Evolutionary conservation across 2,797 vertebrate genomes (phyloP), one percentile per base, ranked within the genome.

Genomic region (Enteromius afrohamiltoni): DNA sequence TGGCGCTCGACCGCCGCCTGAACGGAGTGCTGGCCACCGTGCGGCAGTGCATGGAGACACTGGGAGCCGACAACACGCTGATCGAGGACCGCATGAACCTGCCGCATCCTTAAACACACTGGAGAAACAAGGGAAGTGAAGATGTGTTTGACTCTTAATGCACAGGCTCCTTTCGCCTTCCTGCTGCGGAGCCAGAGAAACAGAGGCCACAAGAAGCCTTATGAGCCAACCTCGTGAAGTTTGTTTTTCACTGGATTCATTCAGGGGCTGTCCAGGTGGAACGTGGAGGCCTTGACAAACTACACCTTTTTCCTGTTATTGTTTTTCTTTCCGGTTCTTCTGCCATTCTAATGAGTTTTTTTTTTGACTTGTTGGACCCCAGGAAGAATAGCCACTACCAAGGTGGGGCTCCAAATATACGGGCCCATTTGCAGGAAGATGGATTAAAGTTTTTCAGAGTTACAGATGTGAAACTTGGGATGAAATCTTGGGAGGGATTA

Each of bases 1-100:
- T 96, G 0, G 97, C 97, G 1, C 89, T 98, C 86, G 97, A 98
- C 89, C 94, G 98, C 77, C 95, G 98, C 69, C 96, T 99, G 21
- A 93, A 95, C 29, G 95, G 95, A n/a, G 88, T 98, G 86, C 89
- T 97, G 85, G 93, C 95, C 47, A 98, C 96, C 1, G 94, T 99
- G 87, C 96, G 96, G 89, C 98, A 99, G 92, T 99, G 98, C 89
- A 95, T 97, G 60, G 98, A 99, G 90, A 94, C 97, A 51, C 97
- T 97, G 90, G 97, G 97, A 14, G 88, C 94, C 4, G 98, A 99
- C 42, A 92, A 93, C 80, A 96, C 98, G 29, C 94, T 99, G 79
- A 96, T 99, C 88, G 98, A 99, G 91, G 98, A 99, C 91, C 96
- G 97, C 90, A 97, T 99, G 96, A 98, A 97, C 76, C 95, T 99